phyloP scores from a whole-genome alignment of 2,797 vertebrate genomes.

The Lemur catta region DNA sequence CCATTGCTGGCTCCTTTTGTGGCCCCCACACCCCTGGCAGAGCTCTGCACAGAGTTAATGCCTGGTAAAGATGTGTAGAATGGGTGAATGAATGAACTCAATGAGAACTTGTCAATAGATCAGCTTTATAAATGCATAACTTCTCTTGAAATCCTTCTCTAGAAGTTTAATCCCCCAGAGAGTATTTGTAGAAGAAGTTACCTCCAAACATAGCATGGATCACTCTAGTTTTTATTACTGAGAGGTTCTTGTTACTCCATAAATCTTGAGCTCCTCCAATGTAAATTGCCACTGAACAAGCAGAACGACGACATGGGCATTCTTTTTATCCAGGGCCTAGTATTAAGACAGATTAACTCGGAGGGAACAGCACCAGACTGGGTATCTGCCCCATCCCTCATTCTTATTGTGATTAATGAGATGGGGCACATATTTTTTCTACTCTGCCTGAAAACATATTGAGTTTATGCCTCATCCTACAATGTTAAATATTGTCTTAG shows the following conservation, averaged over 20 bases:
- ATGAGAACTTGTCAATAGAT: neutral
- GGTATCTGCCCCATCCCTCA: constrained; percentile 81
- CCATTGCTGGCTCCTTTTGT: neutral
- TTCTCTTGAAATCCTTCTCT: constrained; percentile 47
- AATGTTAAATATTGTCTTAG: constrained; percentile 81
- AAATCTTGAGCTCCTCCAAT: constrained; percentile 71
- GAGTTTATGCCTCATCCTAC: constrained; percentile 77
- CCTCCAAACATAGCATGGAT: constrained; percentile 58
- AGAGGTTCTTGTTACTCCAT: constrained; percentile 69
- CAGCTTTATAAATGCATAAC: constrained; percentile 2
- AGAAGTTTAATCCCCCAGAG: constrained; percentile 77
- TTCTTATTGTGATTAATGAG: constrained; percentile 83
- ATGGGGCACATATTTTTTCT: constrained; percentile 67
- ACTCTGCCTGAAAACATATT: constrained; percentile 78
- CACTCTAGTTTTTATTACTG: constrained; percentile 81
- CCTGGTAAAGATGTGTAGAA: neutral
- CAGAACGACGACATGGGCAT: constrained; percentile 70
- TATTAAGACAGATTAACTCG: constrained; percentile 84
- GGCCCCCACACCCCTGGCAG: neutral
- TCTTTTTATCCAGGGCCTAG: constrained; percentile 74
- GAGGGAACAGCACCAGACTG: constrained; percentile 73
- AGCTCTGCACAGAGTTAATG: neutral
- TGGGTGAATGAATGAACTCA: constrained; percentile 10
- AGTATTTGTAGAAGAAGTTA: constrained; percentile 42
- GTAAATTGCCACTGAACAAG: constrained; percentile 70